Percentiles rank a stretch among this genome's conserved stretches.
These are phyloP conservation scores for Campylomormyrus numenius DNA, from an alignment of 2,113 vertebrate genomes.

Conservation along the genomic window DNA sequence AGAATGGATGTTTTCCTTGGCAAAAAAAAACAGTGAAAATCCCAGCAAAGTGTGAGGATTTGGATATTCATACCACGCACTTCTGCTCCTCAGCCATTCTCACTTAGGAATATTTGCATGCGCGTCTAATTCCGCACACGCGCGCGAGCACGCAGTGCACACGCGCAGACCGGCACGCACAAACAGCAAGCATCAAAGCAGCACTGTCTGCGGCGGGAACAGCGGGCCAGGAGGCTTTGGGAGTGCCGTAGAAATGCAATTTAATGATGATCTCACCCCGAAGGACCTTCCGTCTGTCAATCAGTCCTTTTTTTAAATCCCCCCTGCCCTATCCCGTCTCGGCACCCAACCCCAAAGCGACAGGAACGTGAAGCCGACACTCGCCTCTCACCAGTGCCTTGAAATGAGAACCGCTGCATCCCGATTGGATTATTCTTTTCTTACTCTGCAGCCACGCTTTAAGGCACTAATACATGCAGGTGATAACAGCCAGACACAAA, in stretches of 20 bases:
- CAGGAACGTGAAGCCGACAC: constrained; percentile 15
- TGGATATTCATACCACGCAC: constrained; percentile 2
- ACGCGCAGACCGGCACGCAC: background rate
- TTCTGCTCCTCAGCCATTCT: background rate
- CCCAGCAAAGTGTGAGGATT: constrained; percentile 1
- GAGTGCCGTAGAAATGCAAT: constrained; percentile 38
- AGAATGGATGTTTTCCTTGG: background rate
- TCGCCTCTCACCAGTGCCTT: constrained; percentile 20
- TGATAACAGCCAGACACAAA: constrained; percentile 24
- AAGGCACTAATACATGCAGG: constrained; percentile 27
- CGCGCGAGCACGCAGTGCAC: background rate
- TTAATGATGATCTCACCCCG: constrained; percentile 52
- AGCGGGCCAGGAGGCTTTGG: constrained; percentile 7
- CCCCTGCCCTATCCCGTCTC: background rate
- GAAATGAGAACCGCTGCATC: constrained; percentile 34
- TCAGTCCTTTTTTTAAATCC: constrained; percentile 34
- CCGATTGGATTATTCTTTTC: constrained; percentile 38
- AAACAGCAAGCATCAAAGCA: constrained; percentile 23
- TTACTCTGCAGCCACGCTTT: constrained; percentile 26
- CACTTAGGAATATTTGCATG: background rate
- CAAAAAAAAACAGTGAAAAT: background rate
- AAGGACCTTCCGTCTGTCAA: constrained; percentile 51
- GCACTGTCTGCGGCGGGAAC: constrained; percentile 5
- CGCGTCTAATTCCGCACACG: constrained; percentile 1
- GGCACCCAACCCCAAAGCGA: background rate